These are phyloP conservation scores for Actinopyga echinites DNA, from an alignment of 53 echinoderm and acorn worm genomes.

Conservation along the genomic window DNA sequence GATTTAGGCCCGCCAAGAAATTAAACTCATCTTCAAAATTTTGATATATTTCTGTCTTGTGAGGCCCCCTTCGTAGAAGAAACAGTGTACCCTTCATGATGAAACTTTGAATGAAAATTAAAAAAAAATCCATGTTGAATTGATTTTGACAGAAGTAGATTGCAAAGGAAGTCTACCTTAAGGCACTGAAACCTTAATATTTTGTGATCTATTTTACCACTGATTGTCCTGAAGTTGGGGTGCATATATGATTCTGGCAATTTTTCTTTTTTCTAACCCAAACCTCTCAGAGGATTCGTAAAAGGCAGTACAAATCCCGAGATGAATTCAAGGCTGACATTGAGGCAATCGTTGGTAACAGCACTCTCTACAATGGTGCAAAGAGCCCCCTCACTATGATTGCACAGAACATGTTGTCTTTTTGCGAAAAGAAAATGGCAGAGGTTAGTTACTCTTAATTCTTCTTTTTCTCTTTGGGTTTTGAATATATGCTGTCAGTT, in stretches of 20 bases:
- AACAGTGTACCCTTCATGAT: too few relatives aligned
- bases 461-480: too few relatives aligned
- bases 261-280: not conserved
- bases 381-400: conserved; percentile 94
- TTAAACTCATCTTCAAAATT: too few relatives aligned
- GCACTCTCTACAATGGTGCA: conserved; percentile 85
- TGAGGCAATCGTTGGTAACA: conserved; percentile 84
- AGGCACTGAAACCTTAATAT: not conserved
- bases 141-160: too few relatives aligned
- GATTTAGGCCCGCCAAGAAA: too few relatives aligned
- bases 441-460: conserved; percentile 57
- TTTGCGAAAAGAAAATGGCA: conserved; percentile 75
- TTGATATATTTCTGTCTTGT: too few relatives aligned
- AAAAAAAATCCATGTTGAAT: too few relatives aligned
- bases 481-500: too few relatives aligned
- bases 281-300: conserved; percentile 60
- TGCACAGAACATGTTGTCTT: conserved; percentile 77
- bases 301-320: conserved; percentile 74
- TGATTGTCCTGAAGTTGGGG: conserved; percentile 3
- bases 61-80: too few relatives aligned
- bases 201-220: not conserved
- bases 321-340: conserved; percentile 78
- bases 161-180: too few relatives aligned
- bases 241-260: not conserved
- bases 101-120: too few relatives aligned